Evolutionary conservation across 2,888 invertebrate species (phyloP), one percentile per base, ranked within the genome.

Genomic region (Apodemia zela): DNA sequence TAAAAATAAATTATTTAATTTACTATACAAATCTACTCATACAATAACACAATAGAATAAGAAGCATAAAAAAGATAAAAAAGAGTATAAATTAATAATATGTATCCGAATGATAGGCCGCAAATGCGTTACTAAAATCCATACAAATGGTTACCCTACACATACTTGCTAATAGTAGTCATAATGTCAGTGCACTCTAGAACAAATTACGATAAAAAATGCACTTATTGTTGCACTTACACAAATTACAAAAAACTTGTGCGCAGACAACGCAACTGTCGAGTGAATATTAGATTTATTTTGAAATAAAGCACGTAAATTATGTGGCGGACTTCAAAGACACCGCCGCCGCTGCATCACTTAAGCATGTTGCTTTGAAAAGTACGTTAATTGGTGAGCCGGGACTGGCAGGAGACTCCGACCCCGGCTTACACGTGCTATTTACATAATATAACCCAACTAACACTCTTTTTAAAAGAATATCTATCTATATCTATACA

Each of bases 301-400:
- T 73, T 80, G 73, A 82, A 84, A 84, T 82, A 84, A 83, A 83
- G 74, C 75, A 78, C 74, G 72, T 71, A 71, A 72, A 74, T 69
- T 68, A 69, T 71, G 73, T 74, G 68, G 69, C 66, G 74, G 69
- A 78, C 75, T 81, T 85, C 77, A 87, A 86, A 87, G 84, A 74
- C 70, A 76, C 84, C 85, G 86, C 84, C 78, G 85, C 83, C 78
- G 70, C 74, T 72, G 73, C 74, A 73, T 74, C 75, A 76, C 76
- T 81, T 74, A 76, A 77, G 79, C 78, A 76, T 77, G 77, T 77
- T 75, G 73, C 79, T 81, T 79, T 78, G 79, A 82, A 76, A 82
- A 78, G 75, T 72, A 81, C 85, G 84, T 81, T 89, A 87, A 89
- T 87, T 88, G 85, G 81, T 79, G 77, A 35, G 17, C 18, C 62